phyloP scores from a whole-genome alignment of 23 tunicate genomes.

The Halocynthia roretzi region DNA sequence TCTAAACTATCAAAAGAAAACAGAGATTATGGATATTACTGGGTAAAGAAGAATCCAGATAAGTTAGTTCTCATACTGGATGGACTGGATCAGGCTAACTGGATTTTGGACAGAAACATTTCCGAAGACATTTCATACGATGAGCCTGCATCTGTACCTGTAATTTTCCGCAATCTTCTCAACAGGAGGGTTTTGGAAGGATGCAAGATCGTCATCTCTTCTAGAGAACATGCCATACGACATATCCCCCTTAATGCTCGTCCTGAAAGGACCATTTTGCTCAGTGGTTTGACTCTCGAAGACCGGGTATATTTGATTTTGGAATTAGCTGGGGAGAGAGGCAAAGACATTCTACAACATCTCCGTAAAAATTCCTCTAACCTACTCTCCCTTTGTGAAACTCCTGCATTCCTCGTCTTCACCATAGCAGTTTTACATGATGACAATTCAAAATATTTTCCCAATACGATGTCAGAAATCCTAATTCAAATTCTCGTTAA shows the following conservation, averaged over 20 bases:
- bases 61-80: background rate
- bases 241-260: background rate
- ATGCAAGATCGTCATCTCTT: background rate
- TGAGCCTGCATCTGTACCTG: background rate
- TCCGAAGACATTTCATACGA: background rate
- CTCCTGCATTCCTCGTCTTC: conserved; percentile 5
- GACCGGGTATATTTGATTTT: background rate
- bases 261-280: background rate
- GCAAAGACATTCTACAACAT: background rate
- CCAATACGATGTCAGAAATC: too few species aligned
- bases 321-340: background rate
- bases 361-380: background rate
- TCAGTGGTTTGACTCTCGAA: background rate
- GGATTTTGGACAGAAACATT: background rate
- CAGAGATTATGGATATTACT: background rate
- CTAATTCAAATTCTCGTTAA: too few species aligned
- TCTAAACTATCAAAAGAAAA: background rate
- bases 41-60: background rate
- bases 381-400: background rate
- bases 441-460: too few species aligned
- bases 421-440: background rate
- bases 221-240: conserved; percentile 1
- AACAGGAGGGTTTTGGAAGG: background rate
- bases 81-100: background rate
- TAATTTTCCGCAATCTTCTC: background rate